phyloP scores from a whole-genome alignment of 2,113 vertebrate species.

The Etia nguti region DNA sequence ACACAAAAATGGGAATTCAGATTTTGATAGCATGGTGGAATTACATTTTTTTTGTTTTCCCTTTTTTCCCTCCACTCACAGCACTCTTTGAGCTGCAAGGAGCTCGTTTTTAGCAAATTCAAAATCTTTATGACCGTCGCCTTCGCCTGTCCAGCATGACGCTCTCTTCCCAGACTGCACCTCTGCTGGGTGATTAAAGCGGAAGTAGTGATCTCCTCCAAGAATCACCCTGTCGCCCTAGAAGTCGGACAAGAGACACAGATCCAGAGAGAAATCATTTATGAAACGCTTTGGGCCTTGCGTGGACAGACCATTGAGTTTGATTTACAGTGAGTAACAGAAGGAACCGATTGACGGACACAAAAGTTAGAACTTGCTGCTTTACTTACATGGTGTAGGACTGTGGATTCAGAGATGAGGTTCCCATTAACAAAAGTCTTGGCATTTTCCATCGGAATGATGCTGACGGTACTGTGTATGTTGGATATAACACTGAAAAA shows the following conservation, averaged over 20 bases:
- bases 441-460: constrained; percentile 79
- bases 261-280: neutral
- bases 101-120: constrained; percentile 96
- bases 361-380: neutral
- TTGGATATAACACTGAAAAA: constrained; percentile 82
- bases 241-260: neutral
- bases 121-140: constrained; percentile 85
- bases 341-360: rapidly evolving
- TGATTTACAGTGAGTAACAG: rapidly evolving
- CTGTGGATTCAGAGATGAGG: constrained; percentile 74
- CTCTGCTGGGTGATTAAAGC: constrained; percentile 91
- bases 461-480: constrained; percentile 72
- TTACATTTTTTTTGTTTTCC: no score
- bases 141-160: constrained; percentile 60
- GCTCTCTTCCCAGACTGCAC: constrained; percentile 78
- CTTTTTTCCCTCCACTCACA: constrained; percentile 75
- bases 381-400: constrained; percentile 86
- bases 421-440: constrained; percentile 90
- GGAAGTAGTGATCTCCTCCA: constrained; percentile 95
- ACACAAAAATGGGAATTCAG: neutral
- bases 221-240: constrained; percentile 93
- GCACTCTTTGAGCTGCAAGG: constrained; percentile 80
- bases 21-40: neutral
- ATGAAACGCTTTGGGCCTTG: neutral
- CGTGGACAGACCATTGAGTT: neutral